These are phyloP conservation scores for Leucoraja ocellata DNA, from an alignment of 2,797 vertebrate genomes.

Conservation along the genomic window DNA sequence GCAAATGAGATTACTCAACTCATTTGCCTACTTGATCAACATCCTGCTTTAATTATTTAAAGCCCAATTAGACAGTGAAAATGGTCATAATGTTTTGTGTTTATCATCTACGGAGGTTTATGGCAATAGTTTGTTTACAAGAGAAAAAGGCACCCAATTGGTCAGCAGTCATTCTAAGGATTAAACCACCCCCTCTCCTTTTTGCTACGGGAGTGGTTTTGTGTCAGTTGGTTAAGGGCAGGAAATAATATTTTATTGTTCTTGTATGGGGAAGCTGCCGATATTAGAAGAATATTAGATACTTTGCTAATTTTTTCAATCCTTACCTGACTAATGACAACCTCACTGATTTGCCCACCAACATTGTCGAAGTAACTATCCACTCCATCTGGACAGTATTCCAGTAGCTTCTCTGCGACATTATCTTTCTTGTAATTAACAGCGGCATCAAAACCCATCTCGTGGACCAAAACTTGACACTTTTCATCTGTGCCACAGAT, in stretches of 20 bases:
- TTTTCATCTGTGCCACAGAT: constrained; percentile 87
- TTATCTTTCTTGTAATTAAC: constrained; percentile 78
- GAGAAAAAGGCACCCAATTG: neutral
- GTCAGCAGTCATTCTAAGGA: too few relatives aligned
- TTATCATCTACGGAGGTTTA: neutral
- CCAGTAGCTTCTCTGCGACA: constrained; percentile 60
- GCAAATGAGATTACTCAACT: too few relatives aligned
- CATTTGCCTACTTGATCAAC: too few relatives aligned
- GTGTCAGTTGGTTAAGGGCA: neutral
- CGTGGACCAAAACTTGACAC: constrained; percentile 70
- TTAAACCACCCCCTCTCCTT: neutral
- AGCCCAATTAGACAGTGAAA: too few relatives aligned
- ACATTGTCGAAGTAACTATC: constrained; percentile 96
- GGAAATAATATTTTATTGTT: neutral
- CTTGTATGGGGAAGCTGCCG: neutral
- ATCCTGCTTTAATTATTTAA: too few relatives aligned
- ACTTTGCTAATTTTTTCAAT: neutral
- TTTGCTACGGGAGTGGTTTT: neutral
- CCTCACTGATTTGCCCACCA: constrained; percentile 78
- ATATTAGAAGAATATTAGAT: neutral
- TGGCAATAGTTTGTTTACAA: neutral
- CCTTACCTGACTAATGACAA: constrained; percentile 77
- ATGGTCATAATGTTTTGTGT: neutral
- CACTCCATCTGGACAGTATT: constrained; percentile 73
- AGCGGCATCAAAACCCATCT: constrained; percentile 76